These are phyloP conservation scores for Odontomyia ornata DNA, from an alignment of 2,888 invertebrate genomes.

Conservation along the genomic window DNA sequence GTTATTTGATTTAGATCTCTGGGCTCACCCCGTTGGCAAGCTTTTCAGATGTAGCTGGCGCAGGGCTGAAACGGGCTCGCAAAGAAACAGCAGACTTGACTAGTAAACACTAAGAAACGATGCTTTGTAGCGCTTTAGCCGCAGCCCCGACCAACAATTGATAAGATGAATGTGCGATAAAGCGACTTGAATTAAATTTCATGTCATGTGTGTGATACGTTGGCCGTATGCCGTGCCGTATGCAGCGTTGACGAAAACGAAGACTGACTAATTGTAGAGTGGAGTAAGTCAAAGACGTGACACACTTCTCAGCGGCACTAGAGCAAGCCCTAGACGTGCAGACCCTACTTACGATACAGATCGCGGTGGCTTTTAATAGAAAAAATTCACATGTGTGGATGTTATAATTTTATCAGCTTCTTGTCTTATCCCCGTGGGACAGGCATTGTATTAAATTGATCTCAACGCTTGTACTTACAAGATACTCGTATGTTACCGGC, in stretches of 20 bases:
- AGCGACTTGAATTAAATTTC: background rate
- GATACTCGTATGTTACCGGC: no score
- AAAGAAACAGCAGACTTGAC: no score
- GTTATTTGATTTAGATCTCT: background rate
- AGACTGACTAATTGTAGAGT: no score
- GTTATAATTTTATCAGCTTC: no score
- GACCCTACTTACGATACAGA: conserved; percentile 16
- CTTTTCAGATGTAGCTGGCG: background rate
- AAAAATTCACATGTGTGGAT: conserved; percentile 1
- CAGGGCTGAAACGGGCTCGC: no score
- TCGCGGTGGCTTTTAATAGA: background rate
- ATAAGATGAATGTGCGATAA: conserved; percentile 13
- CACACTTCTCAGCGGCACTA: conserved; percentile 29
- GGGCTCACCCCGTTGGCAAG: background rate
- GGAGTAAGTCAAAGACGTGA: conserved; percentile 17
- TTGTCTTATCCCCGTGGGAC: no score
- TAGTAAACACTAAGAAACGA: no score
- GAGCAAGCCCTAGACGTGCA: conserved; percentile 16
- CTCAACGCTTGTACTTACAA: no score
- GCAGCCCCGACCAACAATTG: background rate
- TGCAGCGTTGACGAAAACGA: no score
- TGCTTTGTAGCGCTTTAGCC: no score
- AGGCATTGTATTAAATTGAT: no score
- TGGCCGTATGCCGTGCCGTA: background rate
- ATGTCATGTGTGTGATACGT: background rate